These are phyloP conservation scores for Eutolmus rufibarbis DNA, from an alignment of 2,888 invertebrate genomes.

Conservation along the genomic window DNA sequence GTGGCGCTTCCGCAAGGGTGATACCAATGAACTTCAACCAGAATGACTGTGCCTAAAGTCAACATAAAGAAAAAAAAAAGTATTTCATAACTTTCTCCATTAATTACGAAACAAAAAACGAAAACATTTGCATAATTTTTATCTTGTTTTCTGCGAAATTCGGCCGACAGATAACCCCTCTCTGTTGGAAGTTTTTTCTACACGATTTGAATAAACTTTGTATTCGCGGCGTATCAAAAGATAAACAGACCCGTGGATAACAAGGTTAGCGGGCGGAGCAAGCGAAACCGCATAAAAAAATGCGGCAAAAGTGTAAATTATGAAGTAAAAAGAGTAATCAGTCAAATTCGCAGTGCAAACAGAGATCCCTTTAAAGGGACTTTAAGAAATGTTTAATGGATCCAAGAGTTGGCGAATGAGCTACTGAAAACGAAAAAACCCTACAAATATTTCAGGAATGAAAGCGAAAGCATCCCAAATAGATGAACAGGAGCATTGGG, in stretches of 20 bases:
- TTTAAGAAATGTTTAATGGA: background rate
- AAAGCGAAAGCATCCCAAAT: background rate
- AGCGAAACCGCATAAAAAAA: background rate
- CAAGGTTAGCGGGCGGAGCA: background rate
- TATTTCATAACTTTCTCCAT: background rate
- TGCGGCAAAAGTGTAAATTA: background rate
- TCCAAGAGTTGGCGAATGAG: background rate
- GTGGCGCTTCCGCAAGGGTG: background rate
- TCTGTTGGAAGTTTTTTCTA: background rate
- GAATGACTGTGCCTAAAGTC: background rate
- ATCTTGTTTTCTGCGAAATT: background rate
- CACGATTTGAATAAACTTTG: background rate
- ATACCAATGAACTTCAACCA: background rate
- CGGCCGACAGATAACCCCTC: background rate
- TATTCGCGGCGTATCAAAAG: background rate
- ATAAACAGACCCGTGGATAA: background rate
- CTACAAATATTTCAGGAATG: background rate
- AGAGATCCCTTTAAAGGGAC: background rate
- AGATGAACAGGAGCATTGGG: background rate
- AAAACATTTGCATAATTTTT: background rate
- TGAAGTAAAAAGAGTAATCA: background rate
- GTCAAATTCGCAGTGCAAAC: background rate
- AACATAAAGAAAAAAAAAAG: background rate
- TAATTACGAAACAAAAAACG: background rate
- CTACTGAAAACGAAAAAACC: background rate